Evolutionary conservation across 2,113 vertebrate species (phyloP).

Genomic region (Hypanus sabinus): DNA sequence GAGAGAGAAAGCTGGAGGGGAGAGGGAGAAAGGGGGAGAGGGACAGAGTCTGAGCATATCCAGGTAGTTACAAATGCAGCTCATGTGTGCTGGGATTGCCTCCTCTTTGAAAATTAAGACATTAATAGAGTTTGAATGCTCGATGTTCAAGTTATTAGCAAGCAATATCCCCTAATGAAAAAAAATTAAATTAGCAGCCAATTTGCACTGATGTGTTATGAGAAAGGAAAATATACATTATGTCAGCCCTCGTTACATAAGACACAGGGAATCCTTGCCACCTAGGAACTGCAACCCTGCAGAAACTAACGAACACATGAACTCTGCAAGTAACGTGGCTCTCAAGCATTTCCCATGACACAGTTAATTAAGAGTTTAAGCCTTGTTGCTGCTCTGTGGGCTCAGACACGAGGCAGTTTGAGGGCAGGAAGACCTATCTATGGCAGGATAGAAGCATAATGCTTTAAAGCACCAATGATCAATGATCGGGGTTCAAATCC

Average conservation of each 20-base stretch:
- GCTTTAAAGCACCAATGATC: too few relatives aligned
- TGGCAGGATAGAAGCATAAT: too few relatives aligned
- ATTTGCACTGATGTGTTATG: slow-evolving; percentile 67
- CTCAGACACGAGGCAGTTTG: too few relatives aligned
- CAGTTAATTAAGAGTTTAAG: not conserved
- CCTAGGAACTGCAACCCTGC: not conserved
- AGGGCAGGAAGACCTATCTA: not conserved
- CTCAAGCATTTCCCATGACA: not conserved
- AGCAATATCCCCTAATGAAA: slow-evolving; percentile 71
- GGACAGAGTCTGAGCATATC: not conserved
- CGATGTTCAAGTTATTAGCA: slow-evolving; percentile 61
- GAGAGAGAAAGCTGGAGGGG: not conserved
- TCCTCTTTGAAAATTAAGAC: slow-evolving; percentile 70
- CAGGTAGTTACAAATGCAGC: not conserved
- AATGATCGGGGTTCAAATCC: too few relatives aligned
- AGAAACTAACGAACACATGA: not conserved
- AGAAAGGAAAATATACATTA: slow-evolving; percentile 56
- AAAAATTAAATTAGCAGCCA: slow-evolving; percentile 79
- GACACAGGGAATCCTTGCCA: slow-evolving; percentile 48
- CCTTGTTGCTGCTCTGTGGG: not conserved
- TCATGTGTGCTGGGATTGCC: slow-evolving; percentile 51
- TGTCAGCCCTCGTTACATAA: slow-evolving; percentile 64
- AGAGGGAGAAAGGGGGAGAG: not conserved
- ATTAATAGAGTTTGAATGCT: slow-evolving; percentile 73
- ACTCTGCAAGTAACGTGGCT: not conserved